Conservation (phyloP, 2,113 vertebrate genomes). For the Zapus hudsonius region DNA sequence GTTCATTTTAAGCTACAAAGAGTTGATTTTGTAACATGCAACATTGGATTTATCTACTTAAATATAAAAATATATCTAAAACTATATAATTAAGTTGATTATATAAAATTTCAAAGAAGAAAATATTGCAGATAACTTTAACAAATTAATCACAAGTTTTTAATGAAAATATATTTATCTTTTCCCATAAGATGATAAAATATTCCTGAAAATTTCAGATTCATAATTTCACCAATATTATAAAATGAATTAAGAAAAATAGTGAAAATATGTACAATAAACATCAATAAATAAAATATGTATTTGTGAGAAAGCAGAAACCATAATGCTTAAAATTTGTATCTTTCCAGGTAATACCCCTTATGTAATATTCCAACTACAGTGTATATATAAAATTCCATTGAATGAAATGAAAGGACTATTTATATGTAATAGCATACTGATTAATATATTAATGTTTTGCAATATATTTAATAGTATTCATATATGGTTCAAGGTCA, state of each 20-base stretch:
- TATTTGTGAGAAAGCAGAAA: neutral
- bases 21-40: neutral
- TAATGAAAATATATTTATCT: neutral
- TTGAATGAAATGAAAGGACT: neutral
- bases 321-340: neutral
- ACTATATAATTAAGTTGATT: neutral
- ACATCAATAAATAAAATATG: neutral
- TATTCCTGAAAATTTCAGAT: neutral
- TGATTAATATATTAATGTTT: no score
- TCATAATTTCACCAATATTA: neutral
- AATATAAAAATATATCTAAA: neutral
- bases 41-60: neutral
- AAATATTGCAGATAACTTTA: neutral
- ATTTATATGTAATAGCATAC: no score
- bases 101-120: neutral
- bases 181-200: neutral
- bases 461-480: no score
- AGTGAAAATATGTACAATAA: neutral
- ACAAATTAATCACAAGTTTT: neutral
- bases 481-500: no score
- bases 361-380: no score
- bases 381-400: neutral
- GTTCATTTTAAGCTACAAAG: conserved; percentile 30
- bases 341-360: neutral
- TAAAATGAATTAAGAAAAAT: neutral